Conservation (phyloP, 2,797 vertebrate genomes). For the Hoplostethus atlanticus region DNA sequence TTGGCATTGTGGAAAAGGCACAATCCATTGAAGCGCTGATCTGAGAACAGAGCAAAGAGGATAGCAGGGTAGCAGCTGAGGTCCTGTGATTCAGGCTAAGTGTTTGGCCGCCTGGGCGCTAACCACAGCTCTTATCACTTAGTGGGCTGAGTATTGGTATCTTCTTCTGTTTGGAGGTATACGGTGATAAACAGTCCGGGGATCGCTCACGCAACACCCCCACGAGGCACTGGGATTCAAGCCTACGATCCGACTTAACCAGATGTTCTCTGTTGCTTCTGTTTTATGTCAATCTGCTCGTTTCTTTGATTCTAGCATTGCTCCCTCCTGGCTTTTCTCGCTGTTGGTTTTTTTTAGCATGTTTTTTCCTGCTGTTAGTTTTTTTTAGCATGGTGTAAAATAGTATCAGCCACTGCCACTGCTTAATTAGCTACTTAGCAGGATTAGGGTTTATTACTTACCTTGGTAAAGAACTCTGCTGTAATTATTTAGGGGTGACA, state of each 20-base stretch:
- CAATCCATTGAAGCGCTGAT: constrained; percentile 14
- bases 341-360: not conserved
- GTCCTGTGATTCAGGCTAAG: constrained; percentile 40
- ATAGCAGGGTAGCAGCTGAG: constrained; percentile 15
- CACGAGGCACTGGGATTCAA: constrained; percentile 9
- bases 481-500: constrained; percentile 73
- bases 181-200: constrained; percentile 5
- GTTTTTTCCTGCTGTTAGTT: not conserved
- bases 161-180: constrained; percentile 24
- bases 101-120: constrained; percentile 21
- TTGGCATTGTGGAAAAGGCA: constrained; percentile 29
- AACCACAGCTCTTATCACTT: constrained; percentile 27
- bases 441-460: constrained; percentile 73
- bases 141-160: not conserved
- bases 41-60: not conserved
- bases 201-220: not conserved
- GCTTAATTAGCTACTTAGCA: constrained; percentile 73
- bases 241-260: constrained; percentile 2
- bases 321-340: not conserved
- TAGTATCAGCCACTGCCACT: constrained; percentile 56
- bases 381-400: constrained; percentile 35
- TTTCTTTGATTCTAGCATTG: not conserved
- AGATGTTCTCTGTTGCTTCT: constrained; percentile 7
- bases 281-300: accelerated
- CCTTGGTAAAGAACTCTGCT: constrained; percentile 60